These are phyloP conservation scores for Diogma glabrata DNA, from an alignment of 2,888 invertebrate species.

Conservation along the genomic window DNA sequence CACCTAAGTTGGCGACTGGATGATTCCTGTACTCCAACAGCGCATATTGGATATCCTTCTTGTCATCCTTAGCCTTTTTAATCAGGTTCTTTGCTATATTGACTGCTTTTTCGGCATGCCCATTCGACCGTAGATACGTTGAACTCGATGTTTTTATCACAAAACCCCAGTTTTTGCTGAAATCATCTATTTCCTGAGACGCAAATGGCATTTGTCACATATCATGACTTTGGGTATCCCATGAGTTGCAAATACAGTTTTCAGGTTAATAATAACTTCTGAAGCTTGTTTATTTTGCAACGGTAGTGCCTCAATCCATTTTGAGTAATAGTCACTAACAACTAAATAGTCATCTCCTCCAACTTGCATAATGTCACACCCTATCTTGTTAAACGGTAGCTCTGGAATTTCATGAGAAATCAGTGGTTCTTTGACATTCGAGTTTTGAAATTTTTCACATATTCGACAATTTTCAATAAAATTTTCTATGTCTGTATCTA, in stretches of 20 bases:
- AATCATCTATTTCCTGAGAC: constrained; percentile 14
- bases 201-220: too few species aligned
- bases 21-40: neutral
- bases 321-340: neutral
- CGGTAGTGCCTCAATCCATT: neutral
- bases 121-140: constrained; percentile 15
- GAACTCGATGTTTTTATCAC: constrained; percentile 15
- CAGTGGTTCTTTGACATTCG: too few species aligned
- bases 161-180: constrained; percentile 12
- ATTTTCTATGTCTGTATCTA: too few species aligned
- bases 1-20: neutral
- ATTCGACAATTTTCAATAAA: neutral
- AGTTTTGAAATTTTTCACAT: too few species aligned
- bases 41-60: neutral
- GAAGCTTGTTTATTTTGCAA: neutral
- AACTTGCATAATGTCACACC: neutral
- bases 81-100: constrained; percentile 17
- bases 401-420: constrained; percentile 1
- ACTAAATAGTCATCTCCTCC: constrained; percentile 1
- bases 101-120: constrained; percentile 16
- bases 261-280: neutral
- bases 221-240: neutral
- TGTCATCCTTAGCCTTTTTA: neutral
- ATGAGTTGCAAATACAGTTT: neutral
- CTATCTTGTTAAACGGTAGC: neutral